Percentiles rank a stretch among this genome's conserved stretches.
Conservation (phyloP, 1,140 invertebrate species). For the Zaprionus nigranus region DNA sequence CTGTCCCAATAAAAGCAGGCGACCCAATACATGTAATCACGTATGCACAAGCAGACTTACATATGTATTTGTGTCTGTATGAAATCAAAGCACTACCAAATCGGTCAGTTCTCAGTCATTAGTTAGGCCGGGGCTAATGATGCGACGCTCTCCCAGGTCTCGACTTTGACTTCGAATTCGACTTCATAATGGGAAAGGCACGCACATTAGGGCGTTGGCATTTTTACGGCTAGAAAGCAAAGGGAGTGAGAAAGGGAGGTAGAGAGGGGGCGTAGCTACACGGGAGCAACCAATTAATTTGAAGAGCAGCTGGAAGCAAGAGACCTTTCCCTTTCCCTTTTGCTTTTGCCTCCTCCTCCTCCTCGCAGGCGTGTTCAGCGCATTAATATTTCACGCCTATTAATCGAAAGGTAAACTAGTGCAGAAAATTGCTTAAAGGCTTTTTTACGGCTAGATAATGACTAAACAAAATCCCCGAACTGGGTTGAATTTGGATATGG, state of each 20-base stretch:
- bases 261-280: not conserved
- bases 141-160: slow-evolving; percentile 25
- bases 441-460: slow-evolving; percentile 37
- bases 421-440: slow-evolving; percentile 59
- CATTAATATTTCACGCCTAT: slow-evolving; percentile 79
- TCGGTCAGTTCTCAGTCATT: slow-evolving; percentile 67
- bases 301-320: slow-evolving; percentile 14
- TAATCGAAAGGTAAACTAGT: slow-evolving; percentile 66
- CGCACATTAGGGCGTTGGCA: slow-evolving; percentile 78
- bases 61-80: not conserved
- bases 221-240: slow-evolving; percentile 75
- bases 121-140: slow-evolving; percentile 67
- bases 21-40: not conserved
- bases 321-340: slow-evolving; percentile 58
- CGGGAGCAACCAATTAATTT: slow-evolving; percentile 41
- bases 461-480: slow-evolving; percentile 13
- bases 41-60: not conserved
- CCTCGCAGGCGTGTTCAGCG: slow-evolving; percentile 68
- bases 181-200: slow-evolving; percentile 74
- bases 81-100: slow-evolving; percentile 71
- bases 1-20: slow-evolving; percentile 38
- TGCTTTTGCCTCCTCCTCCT: not conserved
- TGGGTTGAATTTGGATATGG: slow-evolving; percentile 15
- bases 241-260: not conserved
- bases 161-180: slow-evolving; percentile 8